phyloP scores from a whole-genome alignment of 2,113 vertebrate genomes.

The Lipophrys pholis region DNA sequence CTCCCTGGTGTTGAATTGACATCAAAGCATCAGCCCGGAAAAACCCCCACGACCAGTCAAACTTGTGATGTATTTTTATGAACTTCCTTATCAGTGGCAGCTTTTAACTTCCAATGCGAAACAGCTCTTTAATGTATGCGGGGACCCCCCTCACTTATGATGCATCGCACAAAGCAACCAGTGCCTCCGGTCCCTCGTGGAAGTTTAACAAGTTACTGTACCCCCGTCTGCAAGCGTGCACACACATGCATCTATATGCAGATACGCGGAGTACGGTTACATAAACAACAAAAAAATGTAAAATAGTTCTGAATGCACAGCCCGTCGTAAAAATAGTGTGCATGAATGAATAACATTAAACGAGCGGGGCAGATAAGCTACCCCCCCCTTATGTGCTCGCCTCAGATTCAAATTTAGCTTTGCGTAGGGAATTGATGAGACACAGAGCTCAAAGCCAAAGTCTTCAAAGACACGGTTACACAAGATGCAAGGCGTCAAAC shows the following conservation, averaged over 20 bases:
- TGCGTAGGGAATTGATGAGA: slow-evolving; percentile 79
- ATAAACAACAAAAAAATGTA: slow-evolving; percentile 53
- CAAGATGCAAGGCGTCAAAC: slow-evolving; percentile 77
- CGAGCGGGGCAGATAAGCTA: slow-evolving; percentile 65
- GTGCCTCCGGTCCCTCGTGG: slow-evolving; percentile 4
- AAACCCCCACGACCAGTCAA: not conserved
- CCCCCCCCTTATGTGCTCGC: slow-evolving; percentile 64
- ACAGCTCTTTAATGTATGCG: slow-evolving; percentile 16
- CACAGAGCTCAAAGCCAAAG: slow-evolving; percentile 74
- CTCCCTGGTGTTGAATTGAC: slow-evolving; percentile 25
- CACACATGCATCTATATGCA: not conserved
- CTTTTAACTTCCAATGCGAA: slow-evolving; percentile 25
- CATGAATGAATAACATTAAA: slow-evolving; percentile 74
- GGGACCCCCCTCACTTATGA: not conserved
- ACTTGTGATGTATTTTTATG: not conserved
- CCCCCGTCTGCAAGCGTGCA: not conserved
- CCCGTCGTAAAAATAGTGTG: slow-evolving; percentile 61
- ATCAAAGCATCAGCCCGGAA: slow-evolving; percentile 48
- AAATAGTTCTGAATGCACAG: slow-evolving; percentile 34
- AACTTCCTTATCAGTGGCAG: not conserved
- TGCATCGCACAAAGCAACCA: slow-evolving; percentile 22
- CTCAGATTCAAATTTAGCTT: slow-evolving; percentile 75
- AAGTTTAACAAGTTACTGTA: slow-evolving; percentile 9
- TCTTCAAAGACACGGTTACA: slow-evolving; percentile 78
- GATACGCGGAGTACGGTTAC: slow-evolving; percentile 48